These are phyloP conservation scores for Apus apus DNA, from an alignment of 2,113 vertebrate genomes.

Conservation along the genomic window DNA sequence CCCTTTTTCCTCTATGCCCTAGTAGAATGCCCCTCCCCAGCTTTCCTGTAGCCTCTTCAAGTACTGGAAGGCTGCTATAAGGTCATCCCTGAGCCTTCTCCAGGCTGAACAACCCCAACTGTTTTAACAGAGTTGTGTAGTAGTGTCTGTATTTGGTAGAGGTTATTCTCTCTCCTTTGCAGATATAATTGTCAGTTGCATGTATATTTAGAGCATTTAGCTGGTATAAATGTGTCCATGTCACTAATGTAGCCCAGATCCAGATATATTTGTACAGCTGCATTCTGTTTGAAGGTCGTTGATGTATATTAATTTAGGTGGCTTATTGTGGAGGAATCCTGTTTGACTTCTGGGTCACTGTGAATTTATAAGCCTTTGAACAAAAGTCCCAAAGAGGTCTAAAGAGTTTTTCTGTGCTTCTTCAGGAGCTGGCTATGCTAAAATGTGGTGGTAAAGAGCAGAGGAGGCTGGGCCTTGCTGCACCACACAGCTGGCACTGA, in stretches of 20 bases:
- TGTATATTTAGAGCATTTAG: not conserved
- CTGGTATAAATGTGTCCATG: not conserved
- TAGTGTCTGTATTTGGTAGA: not conserved
- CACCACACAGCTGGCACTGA: not conserved
- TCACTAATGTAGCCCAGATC: not conserved
- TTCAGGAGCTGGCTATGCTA: not conserved
- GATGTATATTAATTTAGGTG: not conserved
- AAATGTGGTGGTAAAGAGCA: not conserved
- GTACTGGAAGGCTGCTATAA: too few species aligned
- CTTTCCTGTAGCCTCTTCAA: too few species aligned
- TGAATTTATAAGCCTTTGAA: not conserved
- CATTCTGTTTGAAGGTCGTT: not conserved
- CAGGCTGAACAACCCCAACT: too few species aligned
- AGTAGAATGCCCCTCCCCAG: too few species aligned
- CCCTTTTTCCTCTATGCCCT: too few species aligned
- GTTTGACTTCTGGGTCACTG: not conserved
- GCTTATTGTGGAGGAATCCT: not conserved
- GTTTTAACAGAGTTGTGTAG: too few species aligned
- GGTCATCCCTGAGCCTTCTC: too few species aligned
- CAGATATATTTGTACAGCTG: not conserved
- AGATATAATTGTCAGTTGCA: not conserved
- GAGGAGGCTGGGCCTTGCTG: not conserved
- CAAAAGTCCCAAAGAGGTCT: not conserved
- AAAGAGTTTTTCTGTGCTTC: not conserved
- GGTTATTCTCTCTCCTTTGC: not conserved